Evolutionary conservation across 2,113 vertebrate genomes (phyloP), one percentile per base, ranked within the genome.

Genomic region (Progne subis): DNA sequence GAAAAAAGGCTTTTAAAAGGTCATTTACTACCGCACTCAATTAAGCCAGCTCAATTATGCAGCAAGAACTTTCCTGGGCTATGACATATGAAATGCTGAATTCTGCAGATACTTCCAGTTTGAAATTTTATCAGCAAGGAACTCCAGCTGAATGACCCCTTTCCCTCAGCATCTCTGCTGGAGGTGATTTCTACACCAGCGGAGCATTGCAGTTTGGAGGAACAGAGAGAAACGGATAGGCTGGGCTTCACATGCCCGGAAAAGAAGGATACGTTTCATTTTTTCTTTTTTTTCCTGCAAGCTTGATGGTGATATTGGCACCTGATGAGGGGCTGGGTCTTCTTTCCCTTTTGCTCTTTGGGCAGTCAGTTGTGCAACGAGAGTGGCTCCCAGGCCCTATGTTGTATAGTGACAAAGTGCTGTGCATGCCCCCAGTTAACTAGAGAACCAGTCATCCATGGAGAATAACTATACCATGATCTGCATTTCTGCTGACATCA

Each of bases 1-100:
- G 52, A 88, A 91, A 90, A 90, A 94, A 91, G 69, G 39, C 80
- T 59, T 82, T 92, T 92, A 93, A 85, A 86, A 94, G 90, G 85
- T 86, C 87, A 83, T 85, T 95, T 91, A 90, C 67, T 70, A 53
- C 67, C 71, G 72, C 55, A 44, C 2, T 37, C 41, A 77, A 85
- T 93, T 93, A 95, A 56, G 47, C 17, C 19, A 67, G 68, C 72
- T 92, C 56, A 86, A 26, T 90, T 88, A 86, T 25, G 29, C 47
- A 53, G 68, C 1, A 11, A 81, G 44, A 91, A 56, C 49, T 88
- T 91, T 83, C 32, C 8, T 20, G 8, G 11, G 60, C 47, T 86
- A 31, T 14, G 56, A 20, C 10, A 49, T 16, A 68, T 0, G 64
- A 74, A 96, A 82, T 18, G 18, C 77, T 92, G 60, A 75, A 56